These are phyloP conservation scores for Anarhynchus alexandrinus DNA, from an alignment of 2,113 vertebrate genomes.

Conservation along the genomic window DNA sequence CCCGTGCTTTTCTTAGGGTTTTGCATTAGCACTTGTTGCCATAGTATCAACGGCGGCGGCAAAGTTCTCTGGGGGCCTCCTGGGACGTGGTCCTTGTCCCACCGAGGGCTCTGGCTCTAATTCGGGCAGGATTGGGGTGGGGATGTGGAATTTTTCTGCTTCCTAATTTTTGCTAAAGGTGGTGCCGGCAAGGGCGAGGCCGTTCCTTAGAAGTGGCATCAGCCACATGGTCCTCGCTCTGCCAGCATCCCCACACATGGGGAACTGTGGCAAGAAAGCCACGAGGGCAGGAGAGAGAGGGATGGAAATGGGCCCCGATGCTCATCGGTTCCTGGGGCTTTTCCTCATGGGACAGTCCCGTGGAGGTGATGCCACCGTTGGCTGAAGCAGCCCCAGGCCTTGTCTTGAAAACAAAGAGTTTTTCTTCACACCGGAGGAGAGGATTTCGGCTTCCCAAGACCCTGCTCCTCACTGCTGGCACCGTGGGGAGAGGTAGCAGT, in stretches of 20 bases:
- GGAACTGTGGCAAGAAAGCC: background rate
- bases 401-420: rapidly evolving
- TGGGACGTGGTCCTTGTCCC: background rate
- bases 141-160: background rate
- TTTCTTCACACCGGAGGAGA: background rate
- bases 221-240: background rate
- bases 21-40: constrained; percentile 10
- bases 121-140: background rate
- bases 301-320: rapidly evolving
- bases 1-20: background rate
- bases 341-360: rapidly evolving
- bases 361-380: background rate
- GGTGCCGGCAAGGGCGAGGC: rapidly evolving
- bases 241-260: rapidly evolving
- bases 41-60: background rate
- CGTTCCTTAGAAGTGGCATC: background rate
- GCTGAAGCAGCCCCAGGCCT: background rate
- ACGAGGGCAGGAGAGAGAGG: rapidly evolving
- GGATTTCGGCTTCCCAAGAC: background rate
- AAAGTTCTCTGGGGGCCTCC: background rate
- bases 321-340: rapidly evolving
- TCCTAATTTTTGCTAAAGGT: background rate
- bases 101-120: background rate
- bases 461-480: background rate
- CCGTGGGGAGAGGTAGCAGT: background rate